These are phyloP conservation scores for Homarus gammarus DNA, from an alignment of 2,888 invertebrate genomes.

Conservation along the genomic window DNA sequence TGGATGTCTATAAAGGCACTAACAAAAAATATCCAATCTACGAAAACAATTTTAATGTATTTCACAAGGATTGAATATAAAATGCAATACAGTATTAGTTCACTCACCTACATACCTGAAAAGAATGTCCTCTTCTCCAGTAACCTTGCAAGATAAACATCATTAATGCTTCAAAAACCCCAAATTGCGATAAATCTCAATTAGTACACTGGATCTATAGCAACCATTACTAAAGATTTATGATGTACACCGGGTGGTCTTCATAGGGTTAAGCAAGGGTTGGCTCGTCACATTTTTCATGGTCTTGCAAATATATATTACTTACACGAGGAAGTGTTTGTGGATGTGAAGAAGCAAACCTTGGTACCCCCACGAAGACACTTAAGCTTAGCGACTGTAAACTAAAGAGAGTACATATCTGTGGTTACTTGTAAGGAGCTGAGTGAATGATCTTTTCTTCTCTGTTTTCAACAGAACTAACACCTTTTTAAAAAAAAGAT, in stretches of 20 bases:
- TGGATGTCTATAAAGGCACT: too few species aligned
- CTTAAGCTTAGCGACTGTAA: not conserved
- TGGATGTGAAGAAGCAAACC: too few species aligned
- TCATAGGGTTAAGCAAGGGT: too few species aligned
- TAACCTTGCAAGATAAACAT: not conserved
- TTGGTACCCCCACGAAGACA: too few species aligned
- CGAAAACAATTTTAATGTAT: constrained; percentile 28
- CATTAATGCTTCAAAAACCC: not conserved
- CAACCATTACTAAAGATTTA: too few species aligned
- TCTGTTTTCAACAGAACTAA: not conserved
- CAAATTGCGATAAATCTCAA: too few species aligned
- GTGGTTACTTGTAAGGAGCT: not conserved
- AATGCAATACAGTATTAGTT: constrained; percentile 37
- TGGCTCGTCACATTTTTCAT: too few species aligned
- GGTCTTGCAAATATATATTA: too few species aligned
- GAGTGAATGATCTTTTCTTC: not conserved
- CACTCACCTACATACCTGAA: constrained; percentile 17
- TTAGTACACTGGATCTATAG: not conserved
- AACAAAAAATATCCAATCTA: constrained; percentile 2
- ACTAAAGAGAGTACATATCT: not conserved
- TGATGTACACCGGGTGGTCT: too few species aligned
- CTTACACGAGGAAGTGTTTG: too few species aligned
- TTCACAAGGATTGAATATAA: constrained; percentile 39
- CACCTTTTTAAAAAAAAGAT: not conserved
- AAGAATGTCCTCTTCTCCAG: not conserved